Evolutionary conservation across 2,113 vertebrate genomes (phyloP).

Genomic region (Damaliscus lunatus): DNA sequence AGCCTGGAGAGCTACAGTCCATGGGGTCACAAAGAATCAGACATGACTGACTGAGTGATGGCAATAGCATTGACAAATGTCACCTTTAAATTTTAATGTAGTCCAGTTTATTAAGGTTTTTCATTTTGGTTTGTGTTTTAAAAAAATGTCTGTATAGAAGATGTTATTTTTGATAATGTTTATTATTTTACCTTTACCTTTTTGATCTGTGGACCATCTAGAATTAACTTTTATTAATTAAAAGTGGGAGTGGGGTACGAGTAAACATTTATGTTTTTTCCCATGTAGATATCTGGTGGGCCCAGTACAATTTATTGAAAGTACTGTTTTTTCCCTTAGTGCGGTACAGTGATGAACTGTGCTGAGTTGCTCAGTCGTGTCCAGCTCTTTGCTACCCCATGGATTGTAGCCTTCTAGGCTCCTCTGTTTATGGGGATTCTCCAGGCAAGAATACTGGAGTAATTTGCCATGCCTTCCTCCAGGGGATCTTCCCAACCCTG

Average conservation of each 20-base stretch:
- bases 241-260: neutral
- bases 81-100: neutral
- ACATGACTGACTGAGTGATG: neutral
- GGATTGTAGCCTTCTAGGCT: neutral
- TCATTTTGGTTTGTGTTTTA: neutral
- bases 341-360: neutral
- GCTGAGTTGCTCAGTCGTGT: neutral
- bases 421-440: neutral
- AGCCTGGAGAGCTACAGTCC: neutral
- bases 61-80: neutral
- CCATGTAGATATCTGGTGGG: neutral
- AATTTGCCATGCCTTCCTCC: neutral
- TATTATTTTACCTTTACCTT: neutral
- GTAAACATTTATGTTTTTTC: neutral
- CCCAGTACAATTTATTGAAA: neutral
- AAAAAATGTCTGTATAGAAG: neutral
- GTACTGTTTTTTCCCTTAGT: neutral
- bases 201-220: neutral
- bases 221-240: neutral
- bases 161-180: neutral
- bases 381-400: neutral
- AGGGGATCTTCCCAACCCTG: neutral
- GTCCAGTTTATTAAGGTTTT: neutral
- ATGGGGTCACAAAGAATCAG: neutral
- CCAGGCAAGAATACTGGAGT: neutral